Percentiles rank a stretch among this genome's conserved stretches.
Evolutionary conservation across 2,888 invertebrate genomes (phyloP).

Genomic region (Eupithecia subumbrata): DNA sequence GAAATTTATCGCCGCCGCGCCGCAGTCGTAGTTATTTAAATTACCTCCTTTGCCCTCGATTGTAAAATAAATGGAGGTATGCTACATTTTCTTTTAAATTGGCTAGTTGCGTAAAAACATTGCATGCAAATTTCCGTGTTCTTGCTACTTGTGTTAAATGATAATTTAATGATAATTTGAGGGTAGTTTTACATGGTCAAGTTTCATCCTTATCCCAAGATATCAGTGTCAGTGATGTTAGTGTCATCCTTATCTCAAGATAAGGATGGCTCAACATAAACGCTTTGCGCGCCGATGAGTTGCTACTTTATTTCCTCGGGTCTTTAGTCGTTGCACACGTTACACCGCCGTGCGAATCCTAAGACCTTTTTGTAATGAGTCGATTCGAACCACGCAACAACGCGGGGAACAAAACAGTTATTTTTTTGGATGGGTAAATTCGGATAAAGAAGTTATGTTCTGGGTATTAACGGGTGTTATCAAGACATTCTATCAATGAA

Average conservation of each 20-base stretch:
- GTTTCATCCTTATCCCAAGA: too few species aligned
- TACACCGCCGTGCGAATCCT: too few species aligned
- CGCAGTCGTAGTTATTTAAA: conserved; percentile 57
- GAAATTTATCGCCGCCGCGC: conserved; percentile 56
- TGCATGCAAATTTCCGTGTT: conserved; percentile 29
- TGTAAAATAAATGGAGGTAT: conserved; percentile 54
- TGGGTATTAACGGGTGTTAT: neutral
- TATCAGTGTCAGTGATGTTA: too few species aligned
- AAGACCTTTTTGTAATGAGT: too few species aligned
- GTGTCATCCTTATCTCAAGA: too few species aligned
- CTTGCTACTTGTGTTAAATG: neutral
- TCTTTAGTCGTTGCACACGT: too few species aligned
- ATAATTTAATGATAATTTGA: neutral
- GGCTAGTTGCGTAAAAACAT: conserved; percentile 23
- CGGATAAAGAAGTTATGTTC: too few species aligned
- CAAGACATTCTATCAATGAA: neutral
- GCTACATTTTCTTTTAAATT: conserved; percentile 50
- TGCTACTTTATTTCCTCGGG: too few species aligned
- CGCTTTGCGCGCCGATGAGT: neutral
- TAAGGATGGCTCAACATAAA: neutral
- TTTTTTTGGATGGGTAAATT: too few species aligned
- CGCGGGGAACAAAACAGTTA: too few species aligned
- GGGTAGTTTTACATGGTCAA: neutral
- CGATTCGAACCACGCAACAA: too few species aligned
- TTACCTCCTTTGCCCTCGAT: conserved; percentile 51